Percentiles rank a stretch among this genome's conserved stretches.
These are phyloP conservation scores for Himalopsyche japonica DNA, from an alignment of 2,888 invertebrate genomes.

Conservation along the genomic window DNA sequence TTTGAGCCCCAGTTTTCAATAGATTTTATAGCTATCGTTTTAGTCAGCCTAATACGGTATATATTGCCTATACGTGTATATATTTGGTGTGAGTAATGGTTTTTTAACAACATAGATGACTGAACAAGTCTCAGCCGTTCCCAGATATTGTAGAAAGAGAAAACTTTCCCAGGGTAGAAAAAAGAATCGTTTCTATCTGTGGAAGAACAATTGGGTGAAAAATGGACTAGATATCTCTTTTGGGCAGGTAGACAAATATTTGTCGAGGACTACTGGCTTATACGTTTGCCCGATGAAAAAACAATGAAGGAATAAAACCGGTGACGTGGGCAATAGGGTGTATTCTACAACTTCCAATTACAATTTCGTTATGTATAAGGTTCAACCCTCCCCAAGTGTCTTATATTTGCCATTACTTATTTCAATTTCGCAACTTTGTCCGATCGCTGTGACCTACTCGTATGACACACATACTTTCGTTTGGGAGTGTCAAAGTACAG, in stretches of 20 bases:
- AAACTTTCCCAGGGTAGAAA: neutral
- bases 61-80: neutral
- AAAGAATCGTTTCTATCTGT: neutral
- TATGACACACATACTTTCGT: too few species aligned
- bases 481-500: too few species aligned
- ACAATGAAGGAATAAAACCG: neutral
- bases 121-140: neutral
- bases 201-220: neutral
- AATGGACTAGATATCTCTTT: neutral
- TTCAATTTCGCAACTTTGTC: too few species aligned
- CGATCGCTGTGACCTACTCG: too few species aligned
- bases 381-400: too few species aligned
- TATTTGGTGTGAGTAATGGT: neutral
- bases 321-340: neutral
- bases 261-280: neutral
- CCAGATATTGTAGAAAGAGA: neutral
- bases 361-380: too few species aligned
- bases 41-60: neutral
- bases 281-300: neutral
- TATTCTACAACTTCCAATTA: neutral
- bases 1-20: too few species aligned
- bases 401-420: too few species aligned
- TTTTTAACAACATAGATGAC: neutral
- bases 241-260: neutral
- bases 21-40: too few species aligned